These are phyloP conservation scores for Lycaena phlaeas DNA, from an alignment of 2,888 invertebrate species.

Conservation along the genomic window DNA sequence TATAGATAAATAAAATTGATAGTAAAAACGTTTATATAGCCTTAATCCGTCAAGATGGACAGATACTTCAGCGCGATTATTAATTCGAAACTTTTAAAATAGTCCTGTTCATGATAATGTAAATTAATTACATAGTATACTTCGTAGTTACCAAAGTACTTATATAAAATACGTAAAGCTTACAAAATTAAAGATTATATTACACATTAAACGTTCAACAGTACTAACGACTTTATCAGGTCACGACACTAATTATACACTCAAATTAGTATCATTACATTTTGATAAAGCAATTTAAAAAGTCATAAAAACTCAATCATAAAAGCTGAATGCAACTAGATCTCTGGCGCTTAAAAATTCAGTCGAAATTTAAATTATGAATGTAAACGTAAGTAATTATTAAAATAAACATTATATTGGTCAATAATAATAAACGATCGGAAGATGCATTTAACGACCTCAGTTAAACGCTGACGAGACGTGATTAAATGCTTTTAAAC, in stretches of 20 bases:
- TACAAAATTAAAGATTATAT: no score
- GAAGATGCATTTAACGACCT: constrained; percentile 29
- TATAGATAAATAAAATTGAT: no score
- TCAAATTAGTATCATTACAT: constrained; percentile 1
- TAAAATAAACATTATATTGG: constrained; percentile 8
- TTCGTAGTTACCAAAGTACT: no score
- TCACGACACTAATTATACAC: not conserved
- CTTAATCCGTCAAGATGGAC: no score
- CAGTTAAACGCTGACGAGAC: constrained; percentile 29
- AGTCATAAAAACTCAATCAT: not conserved
- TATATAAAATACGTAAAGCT: no score
- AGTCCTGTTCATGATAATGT: no score
- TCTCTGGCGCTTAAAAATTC: not conserved
- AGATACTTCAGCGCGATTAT: no score
- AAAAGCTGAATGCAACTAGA: constrained; percentile 1
- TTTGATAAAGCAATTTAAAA: constrained; percentile 3
- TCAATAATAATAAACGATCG: constrained; percentile 15
- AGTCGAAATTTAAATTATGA: constrained; percentile 5
- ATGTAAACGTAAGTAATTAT: not conserved
- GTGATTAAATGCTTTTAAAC: constrained; percentile 57
- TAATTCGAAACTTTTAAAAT: no score
- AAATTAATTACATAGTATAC: no score
- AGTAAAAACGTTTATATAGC: no score
- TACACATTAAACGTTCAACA: no score
- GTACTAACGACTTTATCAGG: no score